These are phyloP conservation scores for Cryptotermes secundus DNA, from an alignment of 1,140 invertebrate species.

Conservation along the genomic window DNA sequence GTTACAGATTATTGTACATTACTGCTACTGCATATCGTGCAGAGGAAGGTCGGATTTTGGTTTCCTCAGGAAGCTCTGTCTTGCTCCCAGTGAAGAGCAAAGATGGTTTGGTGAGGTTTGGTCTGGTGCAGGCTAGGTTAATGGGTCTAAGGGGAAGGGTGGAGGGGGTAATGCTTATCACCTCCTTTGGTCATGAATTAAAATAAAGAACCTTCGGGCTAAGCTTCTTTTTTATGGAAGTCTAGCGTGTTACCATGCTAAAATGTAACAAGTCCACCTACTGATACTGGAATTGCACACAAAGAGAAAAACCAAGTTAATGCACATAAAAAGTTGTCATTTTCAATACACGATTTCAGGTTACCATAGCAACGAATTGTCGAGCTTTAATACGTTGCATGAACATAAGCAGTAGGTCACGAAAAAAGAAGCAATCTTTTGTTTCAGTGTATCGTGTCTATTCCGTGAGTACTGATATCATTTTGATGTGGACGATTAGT, in stretches of 20 bases:
- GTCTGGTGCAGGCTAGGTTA: not conserved
- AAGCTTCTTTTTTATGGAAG: not conserved
- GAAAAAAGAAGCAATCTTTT: too few species aligned
- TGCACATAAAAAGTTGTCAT: too few species aligned
- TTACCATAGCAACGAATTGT: too few species aligned
- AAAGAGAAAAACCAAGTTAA: too few species aligned
- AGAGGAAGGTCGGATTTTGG: not conserved
- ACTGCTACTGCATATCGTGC: not conserved
- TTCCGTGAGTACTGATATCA: too few species aligned
- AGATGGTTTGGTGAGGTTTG: not conserved
- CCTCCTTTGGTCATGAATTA: slow-evolving; percentile 11
- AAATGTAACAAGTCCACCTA: not conserved
- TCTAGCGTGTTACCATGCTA: not conserved
- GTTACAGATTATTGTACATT: not conserved
- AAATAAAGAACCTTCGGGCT: not conserved
- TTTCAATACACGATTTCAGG: too few species aligned
- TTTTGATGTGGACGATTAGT: too few species aligned
- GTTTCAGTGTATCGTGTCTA: too few species aligned
- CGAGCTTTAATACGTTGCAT: too few species aligned
- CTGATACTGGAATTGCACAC: too few species aligned
- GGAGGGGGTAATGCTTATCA: not conserved
- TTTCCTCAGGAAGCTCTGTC: not conserved
- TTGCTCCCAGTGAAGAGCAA: not conserved
- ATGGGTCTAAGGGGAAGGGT: not conserved
- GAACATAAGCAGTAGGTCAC: too few species aligned